Evolutionary conservation across 2,888 invertebrate species (phyloP), one percentile per base, ranked within the genome.

Genomic region (Ganaspis brasiliensis): DNA sequence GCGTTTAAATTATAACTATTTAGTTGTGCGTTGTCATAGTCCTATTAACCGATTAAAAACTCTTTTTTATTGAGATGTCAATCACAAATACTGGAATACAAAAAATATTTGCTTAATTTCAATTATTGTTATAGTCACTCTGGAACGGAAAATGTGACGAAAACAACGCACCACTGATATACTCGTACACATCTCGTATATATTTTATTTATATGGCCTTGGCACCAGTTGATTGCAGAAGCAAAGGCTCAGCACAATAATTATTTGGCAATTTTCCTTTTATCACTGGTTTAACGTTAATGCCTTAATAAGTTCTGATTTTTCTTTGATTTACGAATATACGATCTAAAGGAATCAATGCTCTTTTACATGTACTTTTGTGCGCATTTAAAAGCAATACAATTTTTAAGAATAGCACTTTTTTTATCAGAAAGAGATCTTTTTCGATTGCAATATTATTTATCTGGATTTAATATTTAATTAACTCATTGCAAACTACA

Each of bases 211-310:
- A 45, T 45, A 24, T 45, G 21, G 26, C 67, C n/a, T 45, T 67
- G 67, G 67, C 67, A 45, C 67, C 9, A 21, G 40, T 40, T 19
- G 63, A 40, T 35, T 24, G 45, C 67, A 67, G 40, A 67, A 67
- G 45, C 67, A 45, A 67, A 45, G 45, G 45, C 45, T 67, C 45
- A 67, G 67, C 67, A 45, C 14, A 67, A 63, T 63, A 10, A 63
- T 63, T 21, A 59, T 61, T 67, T 67, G 67, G 45, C 45, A 45
- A 67, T 40, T 45, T 40, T 67, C 35, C 14, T 67, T 45, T 12
- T 10, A 67, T 45, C 45, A 24, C 67, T 21, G 1, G 6, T 24
- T 26, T 9, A n/a, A 45, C 24, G 40, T 63, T n/a, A 45, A 67
- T 67, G 52, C 19, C 52, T 16, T n/a, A 3, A n/a, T n/a, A 24